phyloP scores from a whole-genome alignment of 2,888 invertebrate genomes.

The Chirona hameri region DNA sequence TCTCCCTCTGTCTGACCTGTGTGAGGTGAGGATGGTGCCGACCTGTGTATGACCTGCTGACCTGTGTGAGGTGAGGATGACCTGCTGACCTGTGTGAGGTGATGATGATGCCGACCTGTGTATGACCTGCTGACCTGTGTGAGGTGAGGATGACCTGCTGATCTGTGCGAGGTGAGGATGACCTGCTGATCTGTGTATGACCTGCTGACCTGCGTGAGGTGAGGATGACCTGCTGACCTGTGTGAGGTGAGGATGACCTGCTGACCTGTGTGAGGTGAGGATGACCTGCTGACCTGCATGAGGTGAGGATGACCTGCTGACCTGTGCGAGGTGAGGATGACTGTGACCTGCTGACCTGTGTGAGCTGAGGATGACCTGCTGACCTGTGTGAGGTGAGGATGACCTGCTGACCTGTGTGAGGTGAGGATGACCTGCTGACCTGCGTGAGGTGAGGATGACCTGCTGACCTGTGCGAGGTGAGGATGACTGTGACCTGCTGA shows the following conservation, averaged over 20 bases:
- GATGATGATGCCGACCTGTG: slow-evolving; percentile 70
- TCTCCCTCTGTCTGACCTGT: not conserved
- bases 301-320: too few relatives aligned
- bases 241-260: too few relatives aligned
- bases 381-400: not conserved
- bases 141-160: too few relatives aligned
- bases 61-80: not conserved
- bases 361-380: not conserved
- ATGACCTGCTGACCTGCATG: too few relatives aligned
- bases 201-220: too few relatives aligned
- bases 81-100: slow-evolving; percentile 65
- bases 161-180: too few relatives aligned
- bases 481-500: not conserved
- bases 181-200: too few relatives aligned
- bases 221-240: too few relatives aligned
- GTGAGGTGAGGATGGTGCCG: not conserved
- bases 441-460: not conserved
- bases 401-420: too few relatives aligned
- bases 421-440: too few relatives aligned
- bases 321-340: not conserved
- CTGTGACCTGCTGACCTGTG: not conserved
- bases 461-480: not conserved
- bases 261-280: too few relatives aligned
- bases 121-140: too few relatives aligned
- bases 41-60: not conserved